Evolutionary conservation across 2,888 invertebrate genomes (phyloP), one percentile per base, ranked within the genome.

Genomic region (Xylota segnis): DNA sequence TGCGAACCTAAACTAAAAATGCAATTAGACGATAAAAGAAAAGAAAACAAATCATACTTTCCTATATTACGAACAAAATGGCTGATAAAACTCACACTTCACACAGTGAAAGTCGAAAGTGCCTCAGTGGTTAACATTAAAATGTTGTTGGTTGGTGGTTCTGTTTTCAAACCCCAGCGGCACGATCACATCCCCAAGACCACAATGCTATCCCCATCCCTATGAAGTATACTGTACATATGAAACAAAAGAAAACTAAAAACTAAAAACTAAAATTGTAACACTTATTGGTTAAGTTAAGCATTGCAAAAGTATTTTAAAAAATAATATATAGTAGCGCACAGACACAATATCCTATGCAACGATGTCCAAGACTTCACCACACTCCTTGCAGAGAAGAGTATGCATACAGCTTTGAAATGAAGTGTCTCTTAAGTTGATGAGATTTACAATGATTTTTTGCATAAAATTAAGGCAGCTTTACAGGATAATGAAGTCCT

Each of bases 221-320:
- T 75, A n/a, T n/a, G 34, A 68, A 75, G 37, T 82, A 32, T 65
- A 72, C 54, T 83, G 78, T 83, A 83, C 68, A 83, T 83, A 83
- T 43, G 78, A 68, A 27, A 47, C 29, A 37, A 45, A 63, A 66
- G 29, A 40, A 59, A 9, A n/a, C n/a, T n/a, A n/a, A n/a, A n/a
- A n/a, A n/a, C n/a, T 32, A 68, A 59, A 71, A 47, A 32, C 5
- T 34, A 45, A 65, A 56, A 29, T 29, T 65, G 65, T 75, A 68
- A 72, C 32, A 70, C 70, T 45, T 43, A 54, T 65, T 70, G 63
- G n/a, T 68, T 70, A 61, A 71, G 77, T 72, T 71, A 23, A 76
- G 61, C 61, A 71, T 77, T 72, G 66, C 45, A 83, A 66, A 83
- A 74, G 72, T 78, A 78, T 83, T 83, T 78, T 52, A 66, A 54